Conservation (phyloP, 2,113 vertebrate genomes). For the Opisthocomus hoazin region DNA sequence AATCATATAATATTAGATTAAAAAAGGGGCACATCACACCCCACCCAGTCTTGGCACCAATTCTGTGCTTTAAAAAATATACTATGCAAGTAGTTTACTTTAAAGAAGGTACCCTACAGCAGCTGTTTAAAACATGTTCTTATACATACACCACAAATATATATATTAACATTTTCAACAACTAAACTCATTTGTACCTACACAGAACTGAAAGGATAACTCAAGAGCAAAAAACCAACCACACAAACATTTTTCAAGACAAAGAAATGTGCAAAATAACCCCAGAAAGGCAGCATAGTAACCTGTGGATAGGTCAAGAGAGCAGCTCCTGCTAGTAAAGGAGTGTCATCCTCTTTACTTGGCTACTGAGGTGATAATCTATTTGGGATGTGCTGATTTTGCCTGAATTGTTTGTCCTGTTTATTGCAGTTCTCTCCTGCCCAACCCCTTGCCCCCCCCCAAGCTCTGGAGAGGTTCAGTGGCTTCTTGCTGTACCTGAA, state of each 20-base stretch:
- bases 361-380: conserved; percentile 41
- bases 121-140: conserved; percentile 73
- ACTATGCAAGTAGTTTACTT: conserved; percentile 67
- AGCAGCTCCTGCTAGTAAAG: conserved; percentile 46
- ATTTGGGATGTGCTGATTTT: conserved; percentile 58
- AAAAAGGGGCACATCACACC: conserved; percentile 47
- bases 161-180: conserved; percentile 81
- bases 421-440: not conserved
- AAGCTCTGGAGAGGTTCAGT: not conserved
- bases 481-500: not conserved
- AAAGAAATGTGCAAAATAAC: conserved; percentile 59
- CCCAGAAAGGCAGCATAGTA: conserved; percentile 51
- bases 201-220: conserved; percentile 60
- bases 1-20: conserved; percentile 24
- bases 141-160: conserved; percentile 73
- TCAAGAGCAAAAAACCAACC: conserved; percentile 44
- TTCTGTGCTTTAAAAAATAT: conserved; percentile 76
- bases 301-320: conserved; percentile 1
- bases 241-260: conserved; percentile 53
- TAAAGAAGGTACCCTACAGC: conserved; percentile 73
- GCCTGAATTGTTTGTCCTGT: conserved; percentile 7
- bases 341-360: conserved; percentile 30
- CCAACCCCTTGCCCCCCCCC: not conserved
- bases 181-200: conserved; percentile 79
- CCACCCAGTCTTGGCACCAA: conserved; percentile 72